These are phyloP conservation scores for Syngnathus typhle DNA, from an alignment of 2,113 vertebrate genomes.

Conservation along the genomic window DNA sequence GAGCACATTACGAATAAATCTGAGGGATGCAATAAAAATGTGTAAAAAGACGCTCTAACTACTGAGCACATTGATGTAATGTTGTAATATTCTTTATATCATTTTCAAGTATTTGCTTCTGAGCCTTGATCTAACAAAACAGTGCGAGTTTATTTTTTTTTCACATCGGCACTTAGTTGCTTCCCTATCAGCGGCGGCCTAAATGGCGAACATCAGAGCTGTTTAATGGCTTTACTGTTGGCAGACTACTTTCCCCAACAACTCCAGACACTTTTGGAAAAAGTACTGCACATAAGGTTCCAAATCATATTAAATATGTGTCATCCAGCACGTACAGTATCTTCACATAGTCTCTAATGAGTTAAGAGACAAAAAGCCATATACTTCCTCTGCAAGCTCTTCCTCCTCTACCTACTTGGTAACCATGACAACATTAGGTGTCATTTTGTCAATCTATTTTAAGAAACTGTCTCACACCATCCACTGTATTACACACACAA, in stretches of 20 bases:
- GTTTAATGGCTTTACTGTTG: conserved; percentile 26
- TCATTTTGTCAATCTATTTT: conserved; percentile 54
- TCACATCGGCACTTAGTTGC: conserved; percentile 16
- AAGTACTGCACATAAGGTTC: too few relatives aligned
- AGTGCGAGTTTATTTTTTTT: conserved; percentile 16
- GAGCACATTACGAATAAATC: not conserved
- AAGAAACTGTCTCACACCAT: conserved; percentile 32
- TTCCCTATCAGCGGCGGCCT: conserved; percentile 23
- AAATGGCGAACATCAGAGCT: conserved; percentile 44
- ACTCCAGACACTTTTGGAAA: conserved; percentile 17
- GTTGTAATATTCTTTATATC: not conserved
- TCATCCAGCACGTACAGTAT: not conserved
- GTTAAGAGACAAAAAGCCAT: conserved; percentile 10
- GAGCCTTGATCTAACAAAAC: conserved; percentile 4
- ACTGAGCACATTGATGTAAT: not conserved
- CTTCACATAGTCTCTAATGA: not conserved
- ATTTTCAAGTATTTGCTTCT: not conserved
- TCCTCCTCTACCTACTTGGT: conserved; percentile 28
- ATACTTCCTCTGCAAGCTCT: conserved; percentile 13
- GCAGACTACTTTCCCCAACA: conserved; percentile 17
- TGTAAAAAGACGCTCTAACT: not conserved
- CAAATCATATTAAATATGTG: not conserved
- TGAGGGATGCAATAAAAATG: not conserved
- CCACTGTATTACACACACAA: conserved; percentile 3
- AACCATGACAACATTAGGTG: conserved; percentile 48